Base-by-base conservation (phyloP, 2,888 invertebrate genomes). In the Drosophila anomalata region DNA sequence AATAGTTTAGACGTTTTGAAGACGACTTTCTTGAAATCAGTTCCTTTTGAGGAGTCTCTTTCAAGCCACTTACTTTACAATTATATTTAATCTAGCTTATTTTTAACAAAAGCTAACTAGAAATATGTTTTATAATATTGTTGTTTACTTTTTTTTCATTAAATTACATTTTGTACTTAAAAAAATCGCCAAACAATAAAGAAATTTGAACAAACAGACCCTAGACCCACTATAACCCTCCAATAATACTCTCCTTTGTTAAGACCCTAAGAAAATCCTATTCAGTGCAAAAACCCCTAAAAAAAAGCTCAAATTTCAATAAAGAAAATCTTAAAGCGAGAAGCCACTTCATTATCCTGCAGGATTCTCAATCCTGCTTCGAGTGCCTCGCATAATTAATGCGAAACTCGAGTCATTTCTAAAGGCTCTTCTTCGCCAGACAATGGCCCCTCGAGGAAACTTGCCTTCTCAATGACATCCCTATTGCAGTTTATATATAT, bases 401-500 rank as follows among this genome's bases (percentile, higher is more conserved):
- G 63, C 36, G 36, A 60, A 57, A 36, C 44, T 63, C 46, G 17
- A 61, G 39, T 36, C 31, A n/a, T 8, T 51, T 39, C 39, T 26
- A 56, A 57, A 33, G 61, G 48, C 31, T 33, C 60, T 56, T 56
- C 29, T 48, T 41, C n/a, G 47, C 12, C 61, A 31, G 47, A 59
- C 61, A 58, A 59, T 48, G 47, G 31, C 59, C 24, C 42, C 61
- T 62, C 31, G 17, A 62, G 17, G 42, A 59, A 62, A 62, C 59
- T 62, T 59, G 61, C 48, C 17, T 24, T 42, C 61, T 62, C 61
- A 59, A 48, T 62, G 59, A 62, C 61, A 61, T 48, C 61, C 31
- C n/a, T 59, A 48, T 48, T 39, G 46, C 53, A 39, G 4, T 26
- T 6, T 29, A 29, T 7, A 29, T 7, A 29, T 8, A 29, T 8